A percentile compares a stretch with the other conserved stretches of the same genome.
Conservation (phyloP, 1,140 invertebrate species). For the Papilio machaon region DNA sequence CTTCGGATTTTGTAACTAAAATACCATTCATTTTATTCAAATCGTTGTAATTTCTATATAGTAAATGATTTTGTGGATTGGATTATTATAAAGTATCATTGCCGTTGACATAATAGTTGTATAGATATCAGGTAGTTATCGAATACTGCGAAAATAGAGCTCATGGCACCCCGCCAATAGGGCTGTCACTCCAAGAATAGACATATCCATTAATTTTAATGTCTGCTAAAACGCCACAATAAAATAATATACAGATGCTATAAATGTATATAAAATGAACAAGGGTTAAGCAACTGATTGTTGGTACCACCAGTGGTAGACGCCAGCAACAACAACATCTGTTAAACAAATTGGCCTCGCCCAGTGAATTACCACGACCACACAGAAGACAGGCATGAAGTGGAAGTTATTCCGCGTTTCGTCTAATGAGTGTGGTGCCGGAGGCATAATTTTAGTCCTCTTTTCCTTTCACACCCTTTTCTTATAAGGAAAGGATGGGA, state of each 20-base stretch:
- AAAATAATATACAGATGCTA: neutral
- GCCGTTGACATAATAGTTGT: neutral
- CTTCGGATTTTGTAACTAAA: no score
- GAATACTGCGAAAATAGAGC: conserved; percentile 21
- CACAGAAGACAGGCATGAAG: no score
- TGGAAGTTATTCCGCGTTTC: no score
- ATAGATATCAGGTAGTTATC: neutral
- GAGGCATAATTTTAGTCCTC: no score
- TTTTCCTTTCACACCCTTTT: no score
- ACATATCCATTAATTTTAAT: conserved; percentile 14
- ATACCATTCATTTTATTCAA: no score
- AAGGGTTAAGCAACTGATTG: neutral
- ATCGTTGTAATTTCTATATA: neutral
- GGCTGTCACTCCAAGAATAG: neutral
- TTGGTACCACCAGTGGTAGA: neutral
- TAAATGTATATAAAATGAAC: neutral
- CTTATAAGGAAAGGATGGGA: no score
- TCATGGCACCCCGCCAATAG: conserved; percentile 16
- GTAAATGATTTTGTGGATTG: neutral
- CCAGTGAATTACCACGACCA: no score
- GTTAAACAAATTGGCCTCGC: no score
- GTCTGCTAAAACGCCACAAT: neutral
- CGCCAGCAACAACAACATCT: no score
- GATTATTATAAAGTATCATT: neutral
- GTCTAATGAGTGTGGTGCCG: no score